Percentiles rank a stretch among this genome's conserved stretches.
Conservation (phyloP, 2,888 invertebrate species). For the Pteria penguin region DNA sequence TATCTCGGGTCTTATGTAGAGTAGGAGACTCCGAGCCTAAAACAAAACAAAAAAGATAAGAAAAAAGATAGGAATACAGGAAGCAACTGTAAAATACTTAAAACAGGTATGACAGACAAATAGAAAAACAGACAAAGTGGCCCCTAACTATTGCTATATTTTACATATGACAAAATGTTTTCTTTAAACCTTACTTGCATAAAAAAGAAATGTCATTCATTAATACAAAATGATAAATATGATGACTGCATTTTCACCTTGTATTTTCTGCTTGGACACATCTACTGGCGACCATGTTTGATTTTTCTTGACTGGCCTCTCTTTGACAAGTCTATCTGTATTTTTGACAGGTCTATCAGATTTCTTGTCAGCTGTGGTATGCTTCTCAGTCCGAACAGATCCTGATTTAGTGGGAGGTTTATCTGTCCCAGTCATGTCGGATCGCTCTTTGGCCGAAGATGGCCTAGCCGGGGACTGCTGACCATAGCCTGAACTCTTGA, state of each 20-base stretch:
- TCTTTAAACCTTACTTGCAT: too few relatives aligned
- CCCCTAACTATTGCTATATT: background rate
- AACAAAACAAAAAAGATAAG: background rate
- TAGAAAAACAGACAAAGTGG: background rate
- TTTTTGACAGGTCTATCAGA: background rate
- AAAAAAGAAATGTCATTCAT: too few relatives aligned
- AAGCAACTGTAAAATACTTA: background rate
- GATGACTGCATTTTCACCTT: too few relatives aligned
- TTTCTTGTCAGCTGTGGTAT: background rate
- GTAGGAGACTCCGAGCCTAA: slow-evolving; percentile 56
- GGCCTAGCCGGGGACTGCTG: slow-evolving; percentile 45
- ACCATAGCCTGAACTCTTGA: slow-evolving; percentile 74
- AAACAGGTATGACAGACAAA: too few relatives aligned
- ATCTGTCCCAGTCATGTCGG: slow-evolving; percentile 5
- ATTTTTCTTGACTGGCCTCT: background rate
- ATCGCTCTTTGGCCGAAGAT: slow-evolving; percentile 22
- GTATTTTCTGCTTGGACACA: slow-evolving; percentile 59
- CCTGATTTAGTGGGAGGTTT: slow-evolving; percentile 3
- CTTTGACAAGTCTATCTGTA: background rate
- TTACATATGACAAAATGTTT: background rate
- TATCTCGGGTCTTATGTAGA: slow-evolving; percentile 44
- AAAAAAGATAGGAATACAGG: background rate
- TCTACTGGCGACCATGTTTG: slow-evolving; percentile 62
- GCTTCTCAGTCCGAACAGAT: background rate
- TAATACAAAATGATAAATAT: too few relatives aligned